Evolutionary conservation across 2,888 invertebrate genomes (phyloP).

Genomic region (Ophion ventricosus): DNA sequence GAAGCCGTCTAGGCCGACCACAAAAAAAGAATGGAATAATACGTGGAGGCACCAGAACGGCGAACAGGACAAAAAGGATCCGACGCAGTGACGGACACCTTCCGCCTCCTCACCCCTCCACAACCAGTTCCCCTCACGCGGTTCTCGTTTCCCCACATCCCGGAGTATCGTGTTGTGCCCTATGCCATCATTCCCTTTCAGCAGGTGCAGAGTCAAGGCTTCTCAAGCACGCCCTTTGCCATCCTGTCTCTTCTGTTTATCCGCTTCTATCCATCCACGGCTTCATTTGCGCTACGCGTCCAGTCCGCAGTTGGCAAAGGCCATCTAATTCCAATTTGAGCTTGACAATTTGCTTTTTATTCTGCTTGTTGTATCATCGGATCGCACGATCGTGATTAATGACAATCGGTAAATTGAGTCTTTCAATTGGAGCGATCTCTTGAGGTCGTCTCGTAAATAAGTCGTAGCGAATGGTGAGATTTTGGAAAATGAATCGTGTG

Average conservation of each 20-base stretch:
- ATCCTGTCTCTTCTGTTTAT: background rate
- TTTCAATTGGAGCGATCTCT: too few relatives aligned
- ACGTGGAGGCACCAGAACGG: background rate
- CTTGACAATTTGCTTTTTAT: background rate
- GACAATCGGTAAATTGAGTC: too few relatives aligned
- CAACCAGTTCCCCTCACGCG: background rate
- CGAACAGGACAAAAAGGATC: conserved; percentile 4
- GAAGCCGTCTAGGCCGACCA: background rate
- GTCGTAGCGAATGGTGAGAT: too few relatives aligned
- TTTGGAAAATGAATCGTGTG: too few relatives aligned
- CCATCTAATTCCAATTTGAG: background rate
- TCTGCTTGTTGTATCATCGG: background rate
- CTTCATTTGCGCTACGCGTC: background rate
- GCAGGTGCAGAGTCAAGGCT: conserved; percentile 48
- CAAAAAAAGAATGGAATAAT: background rate
- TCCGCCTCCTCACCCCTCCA: too few relatives aligned
- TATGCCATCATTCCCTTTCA: conserved; percentile 2
- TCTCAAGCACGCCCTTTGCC: conserved; percentile 1
- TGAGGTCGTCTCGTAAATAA: too few relatives aligned
- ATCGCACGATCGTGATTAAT: background rate
- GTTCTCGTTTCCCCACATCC: conserved; percentile 34
- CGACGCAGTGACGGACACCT: background rate
- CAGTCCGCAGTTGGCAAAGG: background rate
- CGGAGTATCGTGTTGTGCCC: conserved; percentile 40
- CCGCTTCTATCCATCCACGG: background rate